Evolutionary conservation across 2,888 invertebrate species (phyloP).

Genomic region (Phaedon cochleariae): DNA sequence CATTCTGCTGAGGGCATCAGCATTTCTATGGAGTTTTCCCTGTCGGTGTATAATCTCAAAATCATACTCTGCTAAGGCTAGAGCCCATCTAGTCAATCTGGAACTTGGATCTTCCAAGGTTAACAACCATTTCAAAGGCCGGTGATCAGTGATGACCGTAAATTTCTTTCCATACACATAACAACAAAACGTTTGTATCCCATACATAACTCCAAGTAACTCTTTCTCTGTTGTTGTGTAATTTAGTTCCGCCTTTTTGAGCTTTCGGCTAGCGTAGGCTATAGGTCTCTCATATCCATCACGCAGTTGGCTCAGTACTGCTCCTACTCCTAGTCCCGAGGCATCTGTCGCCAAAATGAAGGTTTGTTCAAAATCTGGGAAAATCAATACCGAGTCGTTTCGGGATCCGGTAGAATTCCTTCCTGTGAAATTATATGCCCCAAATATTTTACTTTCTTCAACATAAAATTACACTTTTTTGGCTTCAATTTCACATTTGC

Average conservation of each 20-base stretch:
- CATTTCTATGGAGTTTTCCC: not conserved
- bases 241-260: slow-evolving; percentile 20
- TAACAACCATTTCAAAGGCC: slow-evolving; percentile 16
- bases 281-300: slow-evolving; percentile 27
- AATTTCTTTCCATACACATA: slow-evolving; percentile 11
- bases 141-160: slow-evolving; percentile 14
- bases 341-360: slow-evolving; percentile 33
- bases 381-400: slow-evolving; percentile 27
- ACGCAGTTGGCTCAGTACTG: slow-evolving; percentile 27
- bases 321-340: slow-evolving; percentile 25
- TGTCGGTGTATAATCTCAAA: slow-evolving; percentile 18
- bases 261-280: slow-evolving; percentile 27
- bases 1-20: slow-evolving; percentile 1
- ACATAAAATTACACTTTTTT: slow-evolving; percentile 27
- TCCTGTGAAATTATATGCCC: slow-evolving; percentile 26
- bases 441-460: slow-evolving; percentile 26
- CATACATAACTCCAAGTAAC: slow-evolving; percentile 13
- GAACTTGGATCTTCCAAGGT: slow-evolving; percentile 17
- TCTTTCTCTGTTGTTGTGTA: slow-evolving; percentile 24
- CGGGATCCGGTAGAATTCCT: slow-evolving; percentile 23
- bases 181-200: slow-evolving; percentile 8
- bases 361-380: slow-evolving; percentile 28
- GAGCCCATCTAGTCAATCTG: slow-evolving; percentile 30
- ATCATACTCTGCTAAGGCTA: slow-evolving; percentile 24
- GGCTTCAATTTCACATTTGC: slow-evolving; percentile 24